Percentiles rank a stretch among this genome's conserved stretches.
Evolutionary conservation across 1,140 invertebrate species (phyloP).

Genomic region (Protaetia brevitarsis): DNA sequence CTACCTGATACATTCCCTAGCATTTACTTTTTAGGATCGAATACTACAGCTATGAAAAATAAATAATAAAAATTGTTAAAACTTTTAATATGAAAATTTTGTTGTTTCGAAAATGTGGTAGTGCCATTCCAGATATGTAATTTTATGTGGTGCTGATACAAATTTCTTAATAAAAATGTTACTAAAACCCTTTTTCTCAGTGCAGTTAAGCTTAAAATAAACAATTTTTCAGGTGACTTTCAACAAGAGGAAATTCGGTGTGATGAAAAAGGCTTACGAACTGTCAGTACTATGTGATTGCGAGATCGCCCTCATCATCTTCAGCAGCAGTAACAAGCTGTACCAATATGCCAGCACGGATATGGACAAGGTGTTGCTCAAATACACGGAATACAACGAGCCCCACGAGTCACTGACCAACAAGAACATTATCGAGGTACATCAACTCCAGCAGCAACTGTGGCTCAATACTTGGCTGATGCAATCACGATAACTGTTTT

Average conservation of each 20-base stretch:
- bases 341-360: conserved; percentile 99
- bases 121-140: no score
- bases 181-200: no score
- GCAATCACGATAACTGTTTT: conserved; percentile 37
- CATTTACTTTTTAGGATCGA: no score
- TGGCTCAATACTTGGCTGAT: conserved; percentile 46
- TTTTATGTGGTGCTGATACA: no score
- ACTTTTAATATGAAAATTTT: no score
- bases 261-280: conserved; percentile 99
- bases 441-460: conserved; percentile 53
- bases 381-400: conserved; percentile 99
- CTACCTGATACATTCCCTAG: no score
- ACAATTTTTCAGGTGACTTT: conserved; percentile 89
- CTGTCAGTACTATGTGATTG: conserved; percentile 98
- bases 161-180: no score
- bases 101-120: no score
- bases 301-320: conserved; percentile 99
- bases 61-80: no score
- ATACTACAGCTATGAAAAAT: no score
- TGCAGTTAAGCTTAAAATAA: no score
- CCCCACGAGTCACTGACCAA: conserved; percentile 99
- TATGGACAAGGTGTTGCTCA: conserved; percentile 99
- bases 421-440: conserved; percentile 99
- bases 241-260: conserved; percentile 99
- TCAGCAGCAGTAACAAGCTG: conserved; percentile 98